Conservation (phyloP, 2,113 vertebrate genomes). For the Triplophysa dalaica region DNA sequence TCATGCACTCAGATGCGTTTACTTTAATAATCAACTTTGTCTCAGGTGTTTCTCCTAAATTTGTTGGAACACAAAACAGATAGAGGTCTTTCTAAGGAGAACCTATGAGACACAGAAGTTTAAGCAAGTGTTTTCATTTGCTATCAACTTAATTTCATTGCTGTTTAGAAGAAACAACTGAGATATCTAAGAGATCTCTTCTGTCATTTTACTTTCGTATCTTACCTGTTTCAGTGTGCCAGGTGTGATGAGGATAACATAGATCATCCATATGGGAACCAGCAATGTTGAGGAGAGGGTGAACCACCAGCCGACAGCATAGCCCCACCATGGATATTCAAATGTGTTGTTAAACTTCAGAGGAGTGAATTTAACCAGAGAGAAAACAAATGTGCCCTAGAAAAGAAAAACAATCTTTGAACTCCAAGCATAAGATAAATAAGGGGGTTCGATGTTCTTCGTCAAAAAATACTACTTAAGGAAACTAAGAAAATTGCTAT, state of each 20-base stretch:
- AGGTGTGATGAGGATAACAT: conserved; percentile 64
- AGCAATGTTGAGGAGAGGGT: conserved; percentile 79
- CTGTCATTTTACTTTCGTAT: background rate
- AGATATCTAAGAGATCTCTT: background rate
- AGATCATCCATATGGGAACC: conserved; percentile 74
- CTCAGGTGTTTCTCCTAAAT: no score
- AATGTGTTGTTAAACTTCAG: conserved; percentile 76
- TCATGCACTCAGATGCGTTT: no score
- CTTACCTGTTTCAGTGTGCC: conserved; percentile 71
- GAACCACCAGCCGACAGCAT: conserved; percentile 76
- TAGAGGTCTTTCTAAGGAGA: no score
- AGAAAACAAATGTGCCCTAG: conserved; percentile 76
- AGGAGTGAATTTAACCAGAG: conserved; percentile 74
- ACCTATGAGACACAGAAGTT: no score
- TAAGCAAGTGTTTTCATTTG: no score
- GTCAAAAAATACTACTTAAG: background rate
- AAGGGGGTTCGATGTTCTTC: background rate
- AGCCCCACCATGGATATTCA: conserved; percentile 79
- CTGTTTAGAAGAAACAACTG: no score
- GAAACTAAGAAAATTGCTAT: no score
- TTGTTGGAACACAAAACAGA: no score
- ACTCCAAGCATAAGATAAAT: background rate
- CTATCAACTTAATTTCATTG: no score
- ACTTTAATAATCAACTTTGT: no score
- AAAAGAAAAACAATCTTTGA: conserved; percentile 36